phyloP scores from a whole-genome alignment of 2,797 vertebrate species.

The Gobionotothen gibberifrons region DNA sequence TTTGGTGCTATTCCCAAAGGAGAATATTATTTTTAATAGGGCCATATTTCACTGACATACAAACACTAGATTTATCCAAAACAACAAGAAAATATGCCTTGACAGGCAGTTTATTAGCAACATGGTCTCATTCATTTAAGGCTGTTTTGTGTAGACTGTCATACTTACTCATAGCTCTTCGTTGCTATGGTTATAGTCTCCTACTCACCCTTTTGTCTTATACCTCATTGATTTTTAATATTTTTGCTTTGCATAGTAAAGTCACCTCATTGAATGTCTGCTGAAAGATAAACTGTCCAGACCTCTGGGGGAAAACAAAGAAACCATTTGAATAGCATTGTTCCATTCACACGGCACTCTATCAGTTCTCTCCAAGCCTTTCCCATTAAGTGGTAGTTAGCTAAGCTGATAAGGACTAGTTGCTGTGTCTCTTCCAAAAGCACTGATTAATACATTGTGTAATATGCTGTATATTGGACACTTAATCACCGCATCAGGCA shows the following conservation, averaged over 20 bases:
- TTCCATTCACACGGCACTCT: slow-evolving; percentile 64
- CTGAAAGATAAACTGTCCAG: slow-evolving; percentile 71
- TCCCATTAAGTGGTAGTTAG: slow-evolving; percentile 73
- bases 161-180: slow-evolving; percentile 59
- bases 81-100: slow-evolving; percentile 36
- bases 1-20: slow-evolving; percentile 19
- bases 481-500: slow-evolving; percentile 57
- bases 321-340: slow-evolving; percentile 65
- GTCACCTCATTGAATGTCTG: slow-evolving; percentile 65
- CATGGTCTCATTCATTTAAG: slow-evolving; percentile 69
- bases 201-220: slow-evolving; percentile 66
- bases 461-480: slow-evolving; percentile 54
- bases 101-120: slow-evolving; percentile 69
- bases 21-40: slow-evolving; percentile 28
- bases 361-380: slow-evolving; percentile 54
- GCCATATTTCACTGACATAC: slow-evolving; percentile 35
- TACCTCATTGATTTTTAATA: slow-evolving; percentile 78
- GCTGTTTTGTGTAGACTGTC: slow-evolving; percentile 68
- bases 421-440: slow-evolving; percentile 52
- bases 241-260: slow-evolving; percentile 69
- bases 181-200: slow-evolving; percentile 74
- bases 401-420: slow-evolving; percentile 68
- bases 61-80: slow-evolving; percentile 40
- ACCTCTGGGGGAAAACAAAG: slow-evolving; percentile 74
- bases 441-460: slow-evolving; percentile 70